Base-by-base conservation (phyloP, 2,888 invertebrate species). In the Andrena trimmerana region DNA sequence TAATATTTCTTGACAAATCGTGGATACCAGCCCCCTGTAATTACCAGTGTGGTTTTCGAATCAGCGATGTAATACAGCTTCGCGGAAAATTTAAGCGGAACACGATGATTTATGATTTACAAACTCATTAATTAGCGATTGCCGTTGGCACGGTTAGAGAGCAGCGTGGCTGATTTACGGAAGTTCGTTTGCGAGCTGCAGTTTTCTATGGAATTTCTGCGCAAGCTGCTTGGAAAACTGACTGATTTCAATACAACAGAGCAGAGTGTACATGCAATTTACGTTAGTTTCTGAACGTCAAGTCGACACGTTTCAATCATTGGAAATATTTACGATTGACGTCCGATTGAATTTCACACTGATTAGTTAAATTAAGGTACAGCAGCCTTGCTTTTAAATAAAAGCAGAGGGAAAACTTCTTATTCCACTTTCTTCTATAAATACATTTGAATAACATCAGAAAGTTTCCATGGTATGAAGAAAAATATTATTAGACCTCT, bases 91-190 rank as follows among this genome's bases (percentile, higher is more conserved):
- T 78, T 68, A 68, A 72, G 24, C 60, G 72, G 13, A 67, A 63
- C 63, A 20, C 67, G 78, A 78, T 81, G 81, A 81, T 81, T 81
- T 78, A 81, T 81, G 81, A 78, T 81, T 72, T 68, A 72, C 67
- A 57, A 54, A 57, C 81, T 81, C 81, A 63, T 81, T 81, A 81
- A 81, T 81, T 81, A 78, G 72, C 72, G 31, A 80, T 81, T 68
- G 63, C 67, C 27, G 62, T 63, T 72, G 67, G 13, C 63, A 78
- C 72, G 36, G 48, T 42, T 33, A 62, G 67, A 16, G 20, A 59
- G n/a, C 57, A 50, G 66, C 63, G 71, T 54, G 31, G 57, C 27
- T 36, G 60, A 60, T 74, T 74, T 52, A n/a, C 67, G 24, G 20
- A 63, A 78, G 67, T 68, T 78, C 50, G 48, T 57, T 68, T 63